A percentile compares a stretch with the other conserved stretches of the same genome.
Conservation (phyloP, 2,113 vertebrate genomes). For the Saguinus midas region DNA sequence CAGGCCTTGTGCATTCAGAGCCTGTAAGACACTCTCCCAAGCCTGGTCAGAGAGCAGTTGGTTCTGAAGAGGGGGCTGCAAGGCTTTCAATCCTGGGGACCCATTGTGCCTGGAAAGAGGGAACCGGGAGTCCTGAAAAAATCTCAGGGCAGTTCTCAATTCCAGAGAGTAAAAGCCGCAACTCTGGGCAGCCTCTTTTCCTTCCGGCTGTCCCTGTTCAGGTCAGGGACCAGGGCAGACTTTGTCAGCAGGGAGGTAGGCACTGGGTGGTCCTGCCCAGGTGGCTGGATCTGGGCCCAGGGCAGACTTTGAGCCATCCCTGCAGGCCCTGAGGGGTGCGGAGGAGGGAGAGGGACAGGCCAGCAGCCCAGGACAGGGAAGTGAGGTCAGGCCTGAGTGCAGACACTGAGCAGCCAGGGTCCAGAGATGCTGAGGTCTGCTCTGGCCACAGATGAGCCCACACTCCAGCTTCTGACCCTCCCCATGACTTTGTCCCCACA, state of each 20-base stretch:
- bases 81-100: not conserved
- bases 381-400: not conserved
- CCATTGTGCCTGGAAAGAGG: not conserved
- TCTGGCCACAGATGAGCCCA: not conserved
- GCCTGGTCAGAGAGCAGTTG: not conserved
- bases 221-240: not conserved
- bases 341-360: not conserved
- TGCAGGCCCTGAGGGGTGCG: rapidly evolving
- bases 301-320: rapidly evolving
- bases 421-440: not conserved
- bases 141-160: not conserved
- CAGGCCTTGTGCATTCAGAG: not conserved
- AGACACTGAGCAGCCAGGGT: not conserved
- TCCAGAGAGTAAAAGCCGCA: not conserved
- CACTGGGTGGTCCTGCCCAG: not conserved
- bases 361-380: not conserved
- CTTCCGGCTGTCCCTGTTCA: not conserved
- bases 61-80: not conserved
- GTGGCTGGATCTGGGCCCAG: too few species aligned
- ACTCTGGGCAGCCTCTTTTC: not conserved
- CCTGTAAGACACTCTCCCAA: not conserved
- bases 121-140: not conserved
- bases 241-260: not conserved
- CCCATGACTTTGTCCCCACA: not conserved
- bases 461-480: not conserved